Evolutionary conservation across 2,797 vertebrate genomes (phyloP).

Genomic region (Anisognathus igniventris): DNA sequence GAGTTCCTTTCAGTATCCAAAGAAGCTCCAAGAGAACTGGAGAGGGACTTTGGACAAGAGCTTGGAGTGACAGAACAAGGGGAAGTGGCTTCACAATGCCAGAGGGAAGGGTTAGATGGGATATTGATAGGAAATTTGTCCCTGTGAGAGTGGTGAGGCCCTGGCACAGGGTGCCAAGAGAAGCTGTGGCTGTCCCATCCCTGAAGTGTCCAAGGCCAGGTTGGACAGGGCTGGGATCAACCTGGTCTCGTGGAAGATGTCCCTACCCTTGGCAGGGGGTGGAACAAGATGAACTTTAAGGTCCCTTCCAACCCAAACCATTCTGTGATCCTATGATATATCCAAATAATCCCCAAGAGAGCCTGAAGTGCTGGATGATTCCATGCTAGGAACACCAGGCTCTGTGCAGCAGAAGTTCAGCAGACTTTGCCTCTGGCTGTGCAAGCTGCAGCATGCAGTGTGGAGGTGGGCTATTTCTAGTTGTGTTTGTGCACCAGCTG

Average conservation of each 20-base stretch:
- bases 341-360: background rate
- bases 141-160: background rate
- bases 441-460: background rate
- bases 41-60: background rate
- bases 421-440: background rate
- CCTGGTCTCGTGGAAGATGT: rapidly evolving
- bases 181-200: background rate
- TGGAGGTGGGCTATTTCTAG: background rate
- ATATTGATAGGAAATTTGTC: background rate
- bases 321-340: background rate
- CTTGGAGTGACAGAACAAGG: background rate
- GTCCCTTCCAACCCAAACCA: background rate
- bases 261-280: background rate
- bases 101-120: background rate
- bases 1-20: background rate
- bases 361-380: background rate
- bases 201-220: background rate
- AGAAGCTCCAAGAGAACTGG: background rate
- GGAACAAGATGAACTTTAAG: background rate
- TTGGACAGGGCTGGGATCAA: background rate
- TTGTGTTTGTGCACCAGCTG: background rate
- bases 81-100: background rate
- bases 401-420: background rate
- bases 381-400: background rate
- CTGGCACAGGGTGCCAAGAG: background rate